These are phyloP conservation scores for Drosophila multiciliata DNA, from an alignment of 2,888 invertebrate species.

Conservation along the genomic window DNA sequence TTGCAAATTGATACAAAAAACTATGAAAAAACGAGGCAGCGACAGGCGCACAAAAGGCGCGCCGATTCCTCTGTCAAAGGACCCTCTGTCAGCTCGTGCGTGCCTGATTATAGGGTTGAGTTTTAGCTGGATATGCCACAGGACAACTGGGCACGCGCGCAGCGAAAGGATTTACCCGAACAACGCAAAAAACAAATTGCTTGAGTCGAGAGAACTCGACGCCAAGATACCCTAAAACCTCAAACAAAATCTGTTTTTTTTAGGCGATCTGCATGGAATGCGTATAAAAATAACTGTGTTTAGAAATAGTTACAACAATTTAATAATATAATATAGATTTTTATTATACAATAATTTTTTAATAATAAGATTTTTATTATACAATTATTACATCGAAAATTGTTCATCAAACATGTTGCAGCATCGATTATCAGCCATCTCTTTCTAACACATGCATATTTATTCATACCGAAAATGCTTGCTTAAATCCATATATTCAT, in stretches of 20 bases:
- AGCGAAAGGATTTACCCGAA: constrained; percentile 69
- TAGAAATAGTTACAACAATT: not conserved
- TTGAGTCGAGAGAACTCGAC: not conserved
- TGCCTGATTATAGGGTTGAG: constrained; percentile 81
- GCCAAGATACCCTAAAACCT: not conserved
- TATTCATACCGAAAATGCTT: too few relatives aligned
- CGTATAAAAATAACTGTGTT: not conserved
- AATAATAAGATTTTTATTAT: too few relatives aligned
- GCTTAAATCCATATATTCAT: too few relatives aligned
- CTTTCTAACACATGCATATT: too few relatives aligned
- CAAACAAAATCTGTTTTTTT: not conserved
- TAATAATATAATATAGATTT: not conserved
- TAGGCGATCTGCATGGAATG: not conserved
- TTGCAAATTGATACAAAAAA: constrained; percentile 76
- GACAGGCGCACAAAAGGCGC: constrained; percentile 68
- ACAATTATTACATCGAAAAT: too few relatives aligned
- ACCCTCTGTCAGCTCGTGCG: constrained; percentile 74
- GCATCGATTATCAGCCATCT: too few relatives aligned
- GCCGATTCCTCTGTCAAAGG: constrained; percentile 32
- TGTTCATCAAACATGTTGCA: too few relatives aligned
- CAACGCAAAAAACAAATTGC: constrained; percentile 10
- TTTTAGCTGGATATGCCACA: constrained; percentile 13
- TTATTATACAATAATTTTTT: too few relatives aligned
- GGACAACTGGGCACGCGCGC: constrained; percentile 68
- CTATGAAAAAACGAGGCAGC: constrained; percentile 54